Evolutionary conservation across 2,113 vertebrate genomes (phyloP), one percentile per base, ranked within the genome.

Genomic region (Melanotaenia duboulayi): DNA sequence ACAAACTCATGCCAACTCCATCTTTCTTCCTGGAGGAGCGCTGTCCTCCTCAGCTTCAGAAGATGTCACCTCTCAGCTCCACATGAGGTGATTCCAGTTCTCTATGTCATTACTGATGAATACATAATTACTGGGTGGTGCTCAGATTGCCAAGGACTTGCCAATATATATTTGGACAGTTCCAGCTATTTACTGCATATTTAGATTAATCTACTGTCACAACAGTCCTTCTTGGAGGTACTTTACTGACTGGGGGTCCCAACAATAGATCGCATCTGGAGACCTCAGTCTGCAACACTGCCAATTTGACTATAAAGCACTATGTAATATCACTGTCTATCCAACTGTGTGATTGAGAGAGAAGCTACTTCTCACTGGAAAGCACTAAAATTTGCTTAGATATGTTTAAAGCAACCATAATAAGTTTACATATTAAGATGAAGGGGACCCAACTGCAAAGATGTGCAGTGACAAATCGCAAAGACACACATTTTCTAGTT

Each of bases 101-200:
- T 56, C 67, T 25, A 17, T 78, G 49, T 82, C 70, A 61, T 80
- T 65, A 83, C 79, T 70, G 55, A 74, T 87, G 71, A 78, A 81
- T 81, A 70, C 79, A 78, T 80, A 80, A 83, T 57, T 74, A 62
- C 62, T 80, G 65, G 83, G 67, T 85, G 83, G 83, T 90, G 86
- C 86, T 92, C 82, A 74, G 55, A 82, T 88, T 91, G 92, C 90
- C 91, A 93, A 90, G 86, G 74, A 90, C 88, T 84, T 89, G 87
- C 86, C 90, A 93, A 87, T 70, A 74, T 57, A 40, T 83, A 64
- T 81, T 82, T 87, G 70, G 84, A 65, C 66, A 56, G 68, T 67
- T 78, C 37, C 57, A 88, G 59, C 71, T 76, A 59, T 77, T 74
- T 60, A 70, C 84, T 87, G 71, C 69, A 69, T 73, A 84, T 76